Evolutionary conservation across 1,140 invertebrate genomes (phyloP).

Genomic region (Drosophila santomea): DNA sequence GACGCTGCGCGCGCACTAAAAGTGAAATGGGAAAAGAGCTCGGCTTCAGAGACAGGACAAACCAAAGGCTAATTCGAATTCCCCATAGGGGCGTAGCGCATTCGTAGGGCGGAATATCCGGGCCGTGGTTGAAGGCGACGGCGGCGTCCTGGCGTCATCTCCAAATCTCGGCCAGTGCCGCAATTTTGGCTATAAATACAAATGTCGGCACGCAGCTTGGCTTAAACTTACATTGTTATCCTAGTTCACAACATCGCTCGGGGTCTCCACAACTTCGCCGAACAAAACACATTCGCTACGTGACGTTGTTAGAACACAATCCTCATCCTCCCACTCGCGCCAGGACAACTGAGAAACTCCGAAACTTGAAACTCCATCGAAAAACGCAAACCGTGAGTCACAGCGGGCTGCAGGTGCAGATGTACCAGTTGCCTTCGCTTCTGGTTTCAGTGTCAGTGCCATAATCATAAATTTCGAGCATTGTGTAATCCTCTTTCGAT

Average conservation of each 20-base stretch:
- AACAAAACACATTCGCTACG: constrained; percentile 47
- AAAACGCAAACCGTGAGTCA: constrained; percentile 41
- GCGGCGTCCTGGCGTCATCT: constrained; percentile 67
- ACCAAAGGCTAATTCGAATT: constrained; percentile 50
- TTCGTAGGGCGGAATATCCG: constrained; percentile 61
- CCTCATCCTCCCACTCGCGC: constrained; percentile 22
- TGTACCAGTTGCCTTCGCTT: constrained; percentile 32
- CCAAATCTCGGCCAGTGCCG: constrained; percentile 67
- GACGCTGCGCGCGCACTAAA: constrained; percentile 67
- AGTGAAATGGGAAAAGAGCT: constrained; percentile 34
- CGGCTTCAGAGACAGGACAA: constrained; percentile 64
- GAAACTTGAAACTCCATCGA: background rate
- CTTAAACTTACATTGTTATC: constrained; percentile 84
- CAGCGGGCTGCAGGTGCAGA: constrained; percentile 45
- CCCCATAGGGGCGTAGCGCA: constrained; percentile 58
- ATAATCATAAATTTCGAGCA: constrained; percentile 50
- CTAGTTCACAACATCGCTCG: constrained; percentile 71
- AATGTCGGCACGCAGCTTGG: constrained; percentile 78
- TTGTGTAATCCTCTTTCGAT: constrained; percentile 56
- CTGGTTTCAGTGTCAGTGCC: constrained; percentile 48
- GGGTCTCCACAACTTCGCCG: constrained; percentile 8
- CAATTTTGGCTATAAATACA: constrained; percentile 81
- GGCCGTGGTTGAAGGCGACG: constrained; percentile 6
- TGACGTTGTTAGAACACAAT: constrained; percentile 60
- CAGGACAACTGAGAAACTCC: constrained; percentile 30